Evolutionary conservation across 2,797 vertebrate genomes (phyloP).

Genomic region (Mastacembelus armatus): DNA sequence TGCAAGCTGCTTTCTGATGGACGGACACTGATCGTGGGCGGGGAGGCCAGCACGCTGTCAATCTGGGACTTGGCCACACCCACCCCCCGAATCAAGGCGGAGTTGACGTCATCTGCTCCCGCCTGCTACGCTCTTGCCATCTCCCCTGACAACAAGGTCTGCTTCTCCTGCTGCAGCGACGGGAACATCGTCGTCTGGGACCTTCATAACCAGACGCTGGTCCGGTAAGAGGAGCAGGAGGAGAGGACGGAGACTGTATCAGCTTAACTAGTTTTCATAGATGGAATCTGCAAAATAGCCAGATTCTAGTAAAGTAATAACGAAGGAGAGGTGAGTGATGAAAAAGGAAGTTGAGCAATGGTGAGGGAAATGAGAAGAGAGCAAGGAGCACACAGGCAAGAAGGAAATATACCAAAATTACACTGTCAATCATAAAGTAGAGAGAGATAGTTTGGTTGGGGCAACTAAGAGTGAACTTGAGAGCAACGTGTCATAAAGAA

Average conservation of each 20-base stretch:
- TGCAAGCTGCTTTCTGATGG: slow-evolving; percentile 80
- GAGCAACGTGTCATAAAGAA: no score
- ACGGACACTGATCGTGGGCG: slow-evolving; percentile 78
- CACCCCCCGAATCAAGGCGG: slow-evolving; percentile 82
- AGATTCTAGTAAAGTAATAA: slow-evolving; percentile 14
- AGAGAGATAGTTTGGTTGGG: no score
- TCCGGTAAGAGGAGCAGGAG: slow-evolving; percentile 73
- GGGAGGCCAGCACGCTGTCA: slow-evolving; percentile 81
- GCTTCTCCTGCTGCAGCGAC: slow-evolving; percentile 94
- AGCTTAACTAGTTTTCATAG: no score
- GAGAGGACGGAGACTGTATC: neutral
- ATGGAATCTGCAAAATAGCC: no score
- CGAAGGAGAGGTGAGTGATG: slow-evolving; percentile 2
- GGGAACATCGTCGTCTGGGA: slow-evolving; percentile 84
- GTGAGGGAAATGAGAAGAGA: slow-evolving; percentile 9
- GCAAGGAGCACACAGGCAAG: neutral
- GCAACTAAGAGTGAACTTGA: no score
- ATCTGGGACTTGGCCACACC: slow-evolving; percentile 83
- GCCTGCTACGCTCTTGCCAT: slow-evolving; percentile 83
- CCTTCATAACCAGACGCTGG: slow-evolving; percentile 81
- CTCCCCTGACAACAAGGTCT: slow-evolving; percentile 84
- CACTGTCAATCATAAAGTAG: slow-evolving; percentile 17
- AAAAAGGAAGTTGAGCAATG: neutral
- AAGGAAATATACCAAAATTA: slow-evolving; percentile 3
- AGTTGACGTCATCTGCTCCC: slow-evolving; percentile 78